phyloP scores from a whole-genome alignment of 2,888 invertebrate species.

The Tachina grossa region DNA sequence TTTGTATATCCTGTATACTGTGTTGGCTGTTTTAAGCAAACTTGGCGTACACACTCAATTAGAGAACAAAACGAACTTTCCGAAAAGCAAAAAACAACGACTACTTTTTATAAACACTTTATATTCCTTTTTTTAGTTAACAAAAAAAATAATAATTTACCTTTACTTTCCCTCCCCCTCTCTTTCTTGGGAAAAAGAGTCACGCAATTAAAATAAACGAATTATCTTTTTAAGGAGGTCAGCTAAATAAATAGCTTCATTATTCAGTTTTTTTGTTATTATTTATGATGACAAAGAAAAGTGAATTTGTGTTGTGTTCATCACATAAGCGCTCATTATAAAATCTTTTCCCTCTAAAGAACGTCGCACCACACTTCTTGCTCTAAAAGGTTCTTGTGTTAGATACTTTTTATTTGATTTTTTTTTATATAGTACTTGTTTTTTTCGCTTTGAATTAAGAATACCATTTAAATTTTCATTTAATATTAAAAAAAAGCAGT shows the following conservation, averaged over 20 bases:
- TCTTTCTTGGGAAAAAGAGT: conserved; percentile 28
- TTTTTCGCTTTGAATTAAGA: neutral
- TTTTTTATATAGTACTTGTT: neutral
- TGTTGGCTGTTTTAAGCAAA: conserved; percentile 58
- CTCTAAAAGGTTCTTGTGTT: neutral
- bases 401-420: neutral
- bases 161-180: neutral
- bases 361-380: neutral
- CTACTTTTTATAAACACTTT: conserved; percentile 39
- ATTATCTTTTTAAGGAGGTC: conserved; percentile 41
- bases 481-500: too few relatives aligned
- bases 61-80: conserved; percentile 22
- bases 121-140: conserved; percentile 23
- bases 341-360: neutral
- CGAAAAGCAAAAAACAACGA: conserved; percentile 41
- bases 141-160: conserved; percentile 32
- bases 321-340: conserved; percentile 42
- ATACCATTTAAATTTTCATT: neutral
- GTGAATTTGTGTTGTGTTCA: conserved; percentile 32
- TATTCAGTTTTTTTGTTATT: conserved; percentile 36
- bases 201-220: conserved; percentile 60
- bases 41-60: conserved; percentile 25
- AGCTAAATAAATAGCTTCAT: neutral
- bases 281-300: conserved; percentile 42
- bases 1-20: conserved; percentile 31